A percentile compares a stretch with the other conserved stretches of the same genome.
Evolutionary conservation across 2,888 invertebrate species (phyloP).

Genomic region (Rotaria magnacalcarata): DNA sequence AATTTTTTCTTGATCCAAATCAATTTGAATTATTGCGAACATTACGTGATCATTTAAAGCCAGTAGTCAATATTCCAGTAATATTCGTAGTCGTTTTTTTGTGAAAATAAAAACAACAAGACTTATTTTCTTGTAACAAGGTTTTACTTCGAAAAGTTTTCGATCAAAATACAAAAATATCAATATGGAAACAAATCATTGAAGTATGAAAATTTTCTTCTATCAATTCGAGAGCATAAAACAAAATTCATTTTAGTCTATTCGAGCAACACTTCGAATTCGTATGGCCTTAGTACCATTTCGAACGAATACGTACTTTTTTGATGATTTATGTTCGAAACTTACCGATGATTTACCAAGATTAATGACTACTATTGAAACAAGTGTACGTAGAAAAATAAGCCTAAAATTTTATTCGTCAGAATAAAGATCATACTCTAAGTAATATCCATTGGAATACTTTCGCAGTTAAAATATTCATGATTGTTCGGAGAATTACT

Average conservation of each 20-base stretch:
- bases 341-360: conserved; percentile 11
- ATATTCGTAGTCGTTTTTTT: neutral
- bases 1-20: conserved; percentile 23
- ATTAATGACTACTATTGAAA: neutral
- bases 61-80: conserved; percentile 25
- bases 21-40: conserved; percentile 7
- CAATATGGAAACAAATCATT: conserved; percentile 19
- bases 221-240: too few relatives aligned
- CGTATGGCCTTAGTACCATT: conserved; percentile 22
- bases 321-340: neutral
- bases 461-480: too few relatives aligned
- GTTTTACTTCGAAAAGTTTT: neutral
- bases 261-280: neutral
- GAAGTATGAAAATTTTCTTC: neutral
- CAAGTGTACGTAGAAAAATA: neutral
- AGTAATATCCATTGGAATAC: too few relatives aligned
- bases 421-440: too few relatives aligned
- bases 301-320: neutral
- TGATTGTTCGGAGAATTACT: too few relatives aligned
- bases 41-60: conserved; percentile 5
- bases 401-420: too few relatives aligned
- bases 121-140: neutral
- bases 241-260: neutral
- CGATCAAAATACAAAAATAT: conserved; percentile 15
- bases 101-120: neutral